Conservation (phyloP, 2,888 invertebrate species). For the Nycteola revayana region DNA sequence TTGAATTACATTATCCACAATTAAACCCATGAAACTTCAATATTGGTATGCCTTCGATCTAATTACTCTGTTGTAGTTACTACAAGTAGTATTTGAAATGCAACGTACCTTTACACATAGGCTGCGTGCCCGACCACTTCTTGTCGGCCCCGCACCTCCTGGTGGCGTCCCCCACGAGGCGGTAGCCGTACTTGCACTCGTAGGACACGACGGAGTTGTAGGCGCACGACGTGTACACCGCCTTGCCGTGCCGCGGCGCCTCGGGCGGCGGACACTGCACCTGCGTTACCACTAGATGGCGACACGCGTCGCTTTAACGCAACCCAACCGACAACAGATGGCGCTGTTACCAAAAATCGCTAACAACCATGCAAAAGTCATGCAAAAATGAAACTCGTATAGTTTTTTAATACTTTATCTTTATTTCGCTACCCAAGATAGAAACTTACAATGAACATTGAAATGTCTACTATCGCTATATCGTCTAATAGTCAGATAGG, state of each 20-base stretch:
- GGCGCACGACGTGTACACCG: conserved; percentile 94
- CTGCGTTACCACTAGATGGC: conserved; percentile 90
- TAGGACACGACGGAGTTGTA: conserved; percentile 98
- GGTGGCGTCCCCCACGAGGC: conserved; percentile 93
- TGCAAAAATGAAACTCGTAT: conserved; percentile 67
- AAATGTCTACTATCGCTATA: conserved; percentile 53
- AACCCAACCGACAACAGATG: conserved; percentile 47
- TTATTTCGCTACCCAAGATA: conserved; percentile 74
- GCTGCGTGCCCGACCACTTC: conserved; percentile 96
- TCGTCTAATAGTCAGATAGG: conserved; percentile 65
- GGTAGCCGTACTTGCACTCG: conserved; percentile 97
- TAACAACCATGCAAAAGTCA: conserved; percentile 31
- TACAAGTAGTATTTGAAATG: too few species aligned
- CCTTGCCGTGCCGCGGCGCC: conserved; percentile 95
- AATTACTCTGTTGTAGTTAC: too few species aligned
- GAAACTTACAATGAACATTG: conserved; percentile 65
- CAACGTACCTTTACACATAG: conserved; percentile 92
- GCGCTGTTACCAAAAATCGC: conserved; percentile 35
- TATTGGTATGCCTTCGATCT: too few species aligned
- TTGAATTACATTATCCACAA: too few species aligned
- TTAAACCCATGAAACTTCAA: too few species aligned
- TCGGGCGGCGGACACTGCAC: conserved; percentile 97
- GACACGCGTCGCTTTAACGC: conserved; percentile 73
- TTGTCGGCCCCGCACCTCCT: conserved; percentile 96
- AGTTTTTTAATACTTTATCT: conserved; percentile 46